Evolutionary conservation across 1,140 invertebrate genomes (phyloP).

Genomic region (Drosophila erecta): DNA sequence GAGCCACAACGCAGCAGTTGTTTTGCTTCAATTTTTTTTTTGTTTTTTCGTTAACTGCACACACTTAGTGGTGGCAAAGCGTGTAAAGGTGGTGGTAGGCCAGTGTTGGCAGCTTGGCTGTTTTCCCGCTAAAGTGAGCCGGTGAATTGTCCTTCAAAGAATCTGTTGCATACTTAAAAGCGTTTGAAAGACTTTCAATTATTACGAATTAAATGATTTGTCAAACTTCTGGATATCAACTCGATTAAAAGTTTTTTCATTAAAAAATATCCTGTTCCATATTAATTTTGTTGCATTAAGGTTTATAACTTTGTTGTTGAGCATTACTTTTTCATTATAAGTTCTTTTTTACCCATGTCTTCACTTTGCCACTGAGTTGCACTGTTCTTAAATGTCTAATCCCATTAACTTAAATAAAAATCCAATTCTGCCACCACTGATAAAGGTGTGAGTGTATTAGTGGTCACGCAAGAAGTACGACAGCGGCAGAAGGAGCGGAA

Average conservation of each 20-base stretch:
- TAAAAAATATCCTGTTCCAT: neutral
- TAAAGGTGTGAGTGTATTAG: slow-evolving; percentile 38
- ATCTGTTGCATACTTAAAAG: slow-evolving; percentile 2
- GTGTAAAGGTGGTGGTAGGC: slow-evolving; percentile 58
- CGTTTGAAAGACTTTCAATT: neutral
- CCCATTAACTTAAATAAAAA: neutral
- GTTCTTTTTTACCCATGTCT: too few relatives aligned
- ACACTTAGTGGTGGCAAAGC: slow-evolving; percentile 74
- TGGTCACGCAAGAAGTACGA: slow-evolving; percentile 74
- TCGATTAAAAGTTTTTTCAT: too few relatives aligned
- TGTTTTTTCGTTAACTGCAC: slow-evolving; percentile 47
- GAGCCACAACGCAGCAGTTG: slow-evolving; percentile 41
- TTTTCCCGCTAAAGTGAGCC: neutral
- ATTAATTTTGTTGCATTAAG: too few relatives aligned
- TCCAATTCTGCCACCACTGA: slow-evolving; percentile 17
- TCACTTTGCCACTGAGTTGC: too few relatives aligned
- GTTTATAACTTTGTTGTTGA: too few relatives aligned
- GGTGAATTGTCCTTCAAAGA: neutral
- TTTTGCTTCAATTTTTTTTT: slow-evolving; percentile 48
- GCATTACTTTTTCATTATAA: too few relatives aligned
- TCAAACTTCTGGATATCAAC: neutral
- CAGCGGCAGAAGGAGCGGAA: slow-evolving; percentile 42
- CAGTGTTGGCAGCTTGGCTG: neutral
- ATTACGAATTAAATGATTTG: neutral
- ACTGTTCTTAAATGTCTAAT: neutral